Conservation (phyloP, 2,888 invertebrate species). For the Drosophila mulleri region DNA sequence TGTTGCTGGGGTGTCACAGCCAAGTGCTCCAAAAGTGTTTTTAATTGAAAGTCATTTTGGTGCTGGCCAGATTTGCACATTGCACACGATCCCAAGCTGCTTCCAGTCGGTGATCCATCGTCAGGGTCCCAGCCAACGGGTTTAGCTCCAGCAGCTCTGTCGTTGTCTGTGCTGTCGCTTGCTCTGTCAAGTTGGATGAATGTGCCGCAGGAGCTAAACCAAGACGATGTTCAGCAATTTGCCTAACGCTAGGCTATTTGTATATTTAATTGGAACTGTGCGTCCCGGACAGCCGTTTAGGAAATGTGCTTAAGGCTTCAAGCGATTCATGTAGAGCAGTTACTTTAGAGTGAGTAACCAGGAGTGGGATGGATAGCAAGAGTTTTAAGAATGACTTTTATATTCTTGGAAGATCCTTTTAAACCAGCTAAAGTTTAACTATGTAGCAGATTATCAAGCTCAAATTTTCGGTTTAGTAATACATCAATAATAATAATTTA, state of each 20-base stretch:
- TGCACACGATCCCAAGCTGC: slow-evolving; percentile 8
- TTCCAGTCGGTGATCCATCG: slow-evolving; percentile 36
- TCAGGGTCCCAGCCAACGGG: slow-evolving; percentile 17
- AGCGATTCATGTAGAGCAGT: neutral
- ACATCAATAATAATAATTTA: too few relatives aligned
- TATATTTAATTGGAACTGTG: slow-evolving; percentile 22
- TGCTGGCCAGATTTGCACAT: slow-evolving; percentile 38
- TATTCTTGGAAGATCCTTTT: neutral
- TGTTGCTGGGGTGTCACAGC: slow-evolving; percentile 53
- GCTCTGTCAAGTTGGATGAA: slow-evolving; percentile 24
- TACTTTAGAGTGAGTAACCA: neutral
- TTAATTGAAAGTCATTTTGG: slow-evolving; percentile 71
- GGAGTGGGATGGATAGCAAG: too few relatives aligned
- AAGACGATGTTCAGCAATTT: slow-evolving; percentile 39
- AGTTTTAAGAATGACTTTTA: neutral
- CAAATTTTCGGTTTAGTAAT: neutral
- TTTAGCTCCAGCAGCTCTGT: slow-evolving; percentile 14
- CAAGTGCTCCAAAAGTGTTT: slow-evolving; percentile 65
- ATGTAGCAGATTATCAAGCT: neutral
- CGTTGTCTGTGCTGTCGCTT: neutral
- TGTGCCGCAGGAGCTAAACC: slow-evolving; percentile 35
- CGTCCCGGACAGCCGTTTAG: slow-evolving; percentile 24
- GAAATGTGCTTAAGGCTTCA: slow-evolving; percentile 1
- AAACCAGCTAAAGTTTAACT: too few relatives aligned
- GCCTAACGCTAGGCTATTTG: slow-evolving; percentile 29